Evolutionary conservation across 2,113 vertebrate species (phyloP).

Genomic region (Aphyosemion australe): DNA sequence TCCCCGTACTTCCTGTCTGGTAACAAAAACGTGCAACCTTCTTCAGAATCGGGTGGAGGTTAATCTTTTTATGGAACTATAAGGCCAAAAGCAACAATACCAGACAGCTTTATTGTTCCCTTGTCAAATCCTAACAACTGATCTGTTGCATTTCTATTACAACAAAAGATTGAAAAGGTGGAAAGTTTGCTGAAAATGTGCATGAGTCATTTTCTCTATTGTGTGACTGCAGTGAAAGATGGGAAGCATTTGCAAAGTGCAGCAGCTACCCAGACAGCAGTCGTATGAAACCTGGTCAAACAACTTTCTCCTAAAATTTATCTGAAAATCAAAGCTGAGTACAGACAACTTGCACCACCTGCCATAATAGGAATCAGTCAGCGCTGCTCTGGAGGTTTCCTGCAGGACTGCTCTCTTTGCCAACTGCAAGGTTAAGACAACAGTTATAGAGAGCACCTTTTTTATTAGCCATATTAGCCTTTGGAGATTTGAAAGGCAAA

Average conservation of each 20-base stretch:
- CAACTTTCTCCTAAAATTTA: too few relatives aligned
- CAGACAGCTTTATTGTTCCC: conserved; percentile 10
- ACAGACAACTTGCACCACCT: conserved; percentile 19
- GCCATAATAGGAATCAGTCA: conserved; percentile 48
- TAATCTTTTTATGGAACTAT: conserved; percentile 42
- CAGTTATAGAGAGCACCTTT: conserved; percentile 55
- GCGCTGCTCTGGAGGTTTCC: conserved; percentile 22
- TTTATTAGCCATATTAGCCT: conserved; percentile 70
- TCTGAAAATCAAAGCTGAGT: conserved; percentile 3
- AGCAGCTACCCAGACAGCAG: too few relatives aligned
- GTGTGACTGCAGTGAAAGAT: conserved; percentile 22
- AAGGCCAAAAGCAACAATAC: conserved; percentile 64
- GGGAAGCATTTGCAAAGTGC: conserved; percentile 23
- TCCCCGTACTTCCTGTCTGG: conserved; percentile 69
- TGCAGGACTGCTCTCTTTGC: conserved; percentile 41
- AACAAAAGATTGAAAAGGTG: conserved; percentile 39
- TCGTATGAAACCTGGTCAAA: too few relatives aligned
- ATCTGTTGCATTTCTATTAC: conserved; percentile 15
- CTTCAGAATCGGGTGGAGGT: conserved; percentile 12
- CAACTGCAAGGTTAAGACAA: conserved; percentile 75
- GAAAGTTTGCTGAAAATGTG: conserved; percentile 36
- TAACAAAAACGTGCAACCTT: conserved; percentile 37
- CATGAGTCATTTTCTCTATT: conserved; percentile 29
- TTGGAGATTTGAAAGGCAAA: conserved; percentile 56
- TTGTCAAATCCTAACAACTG: conserved; percentile 29